Percentiles rank a stretch among this genome's conserved stretches.
Evolutionary conservation across 2,113 vertebrate species (phyloP).

Genomic region (Lates calcarifer): DNA sequence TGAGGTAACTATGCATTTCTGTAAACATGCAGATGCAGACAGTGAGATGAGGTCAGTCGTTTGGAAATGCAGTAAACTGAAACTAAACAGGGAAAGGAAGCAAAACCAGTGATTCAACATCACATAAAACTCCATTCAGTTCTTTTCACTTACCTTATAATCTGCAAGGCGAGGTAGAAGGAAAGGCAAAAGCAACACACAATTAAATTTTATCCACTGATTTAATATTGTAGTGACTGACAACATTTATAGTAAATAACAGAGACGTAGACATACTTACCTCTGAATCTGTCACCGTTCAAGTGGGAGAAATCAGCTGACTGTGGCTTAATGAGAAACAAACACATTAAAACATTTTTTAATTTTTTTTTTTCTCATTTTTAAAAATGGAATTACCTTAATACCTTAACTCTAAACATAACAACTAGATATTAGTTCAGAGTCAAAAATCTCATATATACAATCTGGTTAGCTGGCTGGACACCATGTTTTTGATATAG

Average conservation of each 20-base stretch:
- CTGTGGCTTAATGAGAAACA: constrained; percentile 81
- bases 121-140: not conserved
- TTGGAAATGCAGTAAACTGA: not conserved
- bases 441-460: not conserved
- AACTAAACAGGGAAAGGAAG: constrained; percentile 12
- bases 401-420: not conserved
- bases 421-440: too few relatives aligned
- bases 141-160: constrained; percentile 89
- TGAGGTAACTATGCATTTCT: not conserved
- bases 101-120: not conserved
- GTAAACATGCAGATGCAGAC: constrained; percentile 34
- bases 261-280: constrained; percentile 74
- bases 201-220: constrained; percentile 30
- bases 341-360: not conserved
- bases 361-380: not conserved
- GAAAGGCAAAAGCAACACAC: not conserved
- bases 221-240: not conserved
- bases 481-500: not conserved
- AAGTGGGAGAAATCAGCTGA: constrained; percentile 92
- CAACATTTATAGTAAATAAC: not conserved
- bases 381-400: too few relatives aligned
- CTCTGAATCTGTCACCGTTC: constrained; percentile 88
- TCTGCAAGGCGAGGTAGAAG: constrained; percentile 84
- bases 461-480: not conserved
- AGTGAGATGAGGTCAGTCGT: not conserved